These are phyloP conservation scores for Lanius collurio DNA, from an alignment of 2,113 vertebrate species.

Conservation along the genomic window DNA sequence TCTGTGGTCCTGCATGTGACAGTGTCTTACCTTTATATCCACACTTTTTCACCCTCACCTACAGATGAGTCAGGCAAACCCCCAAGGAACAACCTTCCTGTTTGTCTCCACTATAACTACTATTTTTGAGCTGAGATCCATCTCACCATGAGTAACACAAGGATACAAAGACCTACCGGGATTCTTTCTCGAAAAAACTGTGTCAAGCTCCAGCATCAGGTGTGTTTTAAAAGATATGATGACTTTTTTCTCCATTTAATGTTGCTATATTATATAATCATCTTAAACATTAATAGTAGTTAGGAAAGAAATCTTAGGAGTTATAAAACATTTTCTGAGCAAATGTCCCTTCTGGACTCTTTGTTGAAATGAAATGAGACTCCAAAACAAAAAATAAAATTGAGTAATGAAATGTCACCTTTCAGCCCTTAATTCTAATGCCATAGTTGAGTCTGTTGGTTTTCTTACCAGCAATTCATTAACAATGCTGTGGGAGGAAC, in stretches of 20 bases:
- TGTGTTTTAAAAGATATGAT: not conserved
- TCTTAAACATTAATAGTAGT: not conserved
- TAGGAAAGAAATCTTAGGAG: not conserved
- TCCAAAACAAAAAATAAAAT: not conserved
- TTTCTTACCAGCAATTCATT: conserved; percentile 40
- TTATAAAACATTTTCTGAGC: not conserved
- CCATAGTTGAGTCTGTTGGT: not conserved
- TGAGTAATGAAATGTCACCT: not conserved
- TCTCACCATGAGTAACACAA: not conserved
- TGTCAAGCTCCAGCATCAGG: not conserved
- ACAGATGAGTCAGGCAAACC: not conserved
- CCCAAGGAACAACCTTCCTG: not conserved
- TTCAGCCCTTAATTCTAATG: conserved; percentile 23
- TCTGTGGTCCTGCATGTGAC: not conserved
- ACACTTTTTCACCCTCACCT: not conserved
- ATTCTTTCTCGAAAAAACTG: not conserved
- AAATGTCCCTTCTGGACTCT: not conserved
- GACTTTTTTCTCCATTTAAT: not conserved
- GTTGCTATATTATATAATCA: not conserved
- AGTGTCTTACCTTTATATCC: not conserved
- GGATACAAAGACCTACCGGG: not conserved
- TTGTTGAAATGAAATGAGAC: not conserved
- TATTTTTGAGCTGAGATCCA: not conserved
- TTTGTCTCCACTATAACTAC: not conserved
- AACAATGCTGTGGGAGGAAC: conserved; percentile 25